Evolutionary conservation across 2,888 invertebrate species (phyloP).

Genomic region (Epistrophe eligans): DNA sequence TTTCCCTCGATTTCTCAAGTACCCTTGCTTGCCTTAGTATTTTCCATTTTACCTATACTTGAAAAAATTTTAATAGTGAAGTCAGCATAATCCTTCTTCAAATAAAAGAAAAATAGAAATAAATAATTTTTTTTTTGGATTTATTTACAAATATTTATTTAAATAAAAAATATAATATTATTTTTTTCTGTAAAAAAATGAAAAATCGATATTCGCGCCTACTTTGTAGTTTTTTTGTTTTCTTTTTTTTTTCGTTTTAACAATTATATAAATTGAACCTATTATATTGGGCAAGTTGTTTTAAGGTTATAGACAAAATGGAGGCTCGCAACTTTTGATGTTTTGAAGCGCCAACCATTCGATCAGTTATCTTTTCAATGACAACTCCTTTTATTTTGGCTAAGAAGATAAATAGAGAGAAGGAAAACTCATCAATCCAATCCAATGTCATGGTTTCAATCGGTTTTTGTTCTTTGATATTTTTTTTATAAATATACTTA

Average conservation of each 20-base stretch:
- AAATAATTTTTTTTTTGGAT: constrained; percentile 45
- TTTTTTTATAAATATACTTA: constrained; percentile 28
- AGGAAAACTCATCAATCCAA: constrained; percentile 32
- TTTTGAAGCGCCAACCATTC: constrained; percentile 63
- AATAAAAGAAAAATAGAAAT: neutral
- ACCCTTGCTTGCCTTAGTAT: neutral
- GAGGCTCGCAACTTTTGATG: constrained; percentile 64
- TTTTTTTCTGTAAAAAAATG: constrained; percentile 69
- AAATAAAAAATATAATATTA: constrained; percentile 73
- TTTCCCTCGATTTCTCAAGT: neutral
- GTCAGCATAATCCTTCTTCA: neutral
- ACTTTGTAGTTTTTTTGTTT: constrained; percentile 41
- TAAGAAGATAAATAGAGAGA: constrained; percentile 49
- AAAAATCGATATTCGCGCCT: constrained; percentile 75
- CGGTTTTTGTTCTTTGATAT: constrained; percentile 13
- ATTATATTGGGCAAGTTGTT: constrained; percentile 68
- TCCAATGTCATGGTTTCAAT: constrained; percentile 55
- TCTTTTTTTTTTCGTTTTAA: constrained; percentile 27
- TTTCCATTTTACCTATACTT: neutral
- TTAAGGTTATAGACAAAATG: constrained; percentile 60
- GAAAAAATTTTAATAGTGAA: neutral
- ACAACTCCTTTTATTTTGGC: constrained; percentile 71
- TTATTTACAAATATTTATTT: constrained; percentile 74
- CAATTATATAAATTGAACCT: constrained; percentile 62
- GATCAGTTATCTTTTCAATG: constrained; percentile 60